Conservation (phyloP, 2,888 invertebrate species). For the Boloria selene region DNA sequence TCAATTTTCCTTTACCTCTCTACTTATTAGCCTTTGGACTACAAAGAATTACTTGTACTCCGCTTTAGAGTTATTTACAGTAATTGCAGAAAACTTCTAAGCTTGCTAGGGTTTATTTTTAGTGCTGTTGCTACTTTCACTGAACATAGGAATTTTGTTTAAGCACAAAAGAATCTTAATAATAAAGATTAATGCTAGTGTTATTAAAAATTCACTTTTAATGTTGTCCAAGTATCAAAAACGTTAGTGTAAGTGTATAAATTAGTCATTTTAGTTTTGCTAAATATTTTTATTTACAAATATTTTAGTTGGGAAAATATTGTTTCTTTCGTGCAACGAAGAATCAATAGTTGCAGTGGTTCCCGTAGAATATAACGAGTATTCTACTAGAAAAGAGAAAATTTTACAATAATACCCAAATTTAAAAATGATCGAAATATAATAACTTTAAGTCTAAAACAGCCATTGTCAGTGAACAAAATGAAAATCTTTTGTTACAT, state of each 20-base stretch:
- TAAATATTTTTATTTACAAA: too few relatives aligned
- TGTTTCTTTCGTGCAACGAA: too few relatives aligned
- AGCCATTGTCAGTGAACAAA: conserved; percentile 3
- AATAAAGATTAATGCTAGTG: too few relatives aligned
- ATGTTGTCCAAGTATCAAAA: too few relatives aligned
- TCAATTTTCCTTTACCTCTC: conserved; percentile 47
- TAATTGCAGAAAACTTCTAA: conserved; percentile 7
- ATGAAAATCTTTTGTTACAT: conserved; percentile 41
- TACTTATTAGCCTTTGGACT: conserved; percentile 34
- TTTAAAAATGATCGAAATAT: neutral
- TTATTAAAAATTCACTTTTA: too few relatives aligned
- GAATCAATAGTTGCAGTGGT: too few relatives aligned
- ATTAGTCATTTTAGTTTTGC: too few relatives aligned
- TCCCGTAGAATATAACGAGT: neutral
- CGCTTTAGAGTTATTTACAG: conserved; percentile 11
- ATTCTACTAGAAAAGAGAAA: neutral
- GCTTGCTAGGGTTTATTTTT: neutral
- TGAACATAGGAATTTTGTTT: neutral
- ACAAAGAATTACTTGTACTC: conserved; percentile 29
- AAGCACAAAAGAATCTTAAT: too few relatives aligned
- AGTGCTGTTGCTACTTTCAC: neutral
- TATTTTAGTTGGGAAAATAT: too few relatives aligned
- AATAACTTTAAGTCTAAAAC: conserved; percentile 8
- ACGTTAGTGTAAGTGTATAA: too few relatives aligned
- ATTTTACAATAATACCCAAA: neutral